Conservation (phyloP, 2,888 invertebrate species). For the Elegia similella region DNA sequence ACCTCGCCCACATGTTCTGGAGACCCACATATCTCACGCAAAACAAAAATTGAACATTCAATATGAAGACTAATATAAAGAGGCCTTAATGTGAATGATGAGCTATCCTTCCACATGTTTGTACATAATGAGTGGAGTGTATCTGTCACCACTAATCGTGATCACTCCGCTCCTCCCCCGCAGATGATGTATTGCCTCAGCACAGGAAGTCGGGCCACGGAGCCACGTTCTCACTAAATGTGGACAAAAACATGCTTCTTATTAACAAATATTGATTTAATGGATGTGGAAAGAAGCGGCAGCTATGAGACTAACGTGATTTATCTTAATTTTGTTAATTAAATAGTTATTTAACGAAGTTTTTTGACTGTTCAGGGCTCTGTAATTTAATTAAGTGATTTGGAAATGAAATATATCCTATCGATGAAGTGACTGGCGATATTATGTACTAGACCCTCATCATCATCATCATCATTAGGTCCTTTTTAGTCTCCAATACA, state of each 20-base stretch:
- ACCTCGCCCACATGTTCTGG: no score
- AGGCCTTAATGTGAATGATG: not conserved
- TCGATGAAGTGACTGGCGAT: no score
- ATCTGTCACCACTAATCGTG: conserved; percentile 11
- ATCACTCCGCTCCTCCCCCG: not conserved
- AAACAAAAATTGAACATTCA: no score
- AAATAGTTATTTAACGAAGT: not conserved
- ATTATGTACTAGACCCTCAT: no score
- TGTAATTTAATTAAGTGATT: no score
- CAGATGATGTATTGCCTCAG: conserved; percentile 3
- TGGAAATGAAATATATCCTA: no score
- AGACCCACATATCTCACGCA: no score
- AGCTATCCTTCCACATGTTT: not conserved
- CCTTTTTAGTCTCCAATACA: no score
- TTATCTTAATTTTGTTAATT: not conserved
- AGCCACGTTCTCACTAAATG: conserved; percentile 1
- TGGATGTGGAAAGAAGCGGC: not conserved
- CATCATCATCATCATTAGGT: no score
- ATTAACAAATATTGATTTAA: conserved; percentile 6
- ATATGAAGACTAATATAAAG: not conserved
- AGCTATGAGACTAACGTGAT: not conserved
- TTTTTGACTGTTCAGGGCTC: no score
- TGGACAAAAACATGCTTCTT: conserved; percentile 9
- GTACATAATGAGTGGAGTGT: conserved; percentile 5
- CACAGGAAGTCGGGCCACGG: conserved; percentile 2